Conservation (phyloP, 2,113 vertebrate genomes). For the Charadrius vociferus region DNA sequence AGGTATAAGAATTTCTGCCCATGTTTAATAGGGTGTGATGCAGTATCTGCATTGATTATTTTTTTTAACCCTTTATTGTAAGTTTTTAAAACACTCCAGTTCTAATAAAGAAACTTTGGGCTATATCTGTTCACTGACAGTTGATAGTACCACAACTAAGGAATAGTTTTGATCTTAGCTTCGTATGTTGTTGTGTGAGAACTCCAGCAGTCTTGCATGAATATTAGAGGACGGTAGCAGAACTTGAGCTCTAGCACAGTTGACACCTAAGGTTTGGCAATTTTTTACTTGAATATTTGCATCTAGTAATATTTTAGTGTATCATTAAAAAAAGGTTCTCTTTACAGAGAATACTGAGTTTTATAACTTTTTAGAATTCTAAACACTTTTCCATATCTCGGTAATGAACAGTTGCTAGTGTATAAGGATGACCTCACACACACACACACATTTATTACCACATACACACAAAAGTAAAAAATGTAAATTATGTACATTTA, state of each 20-base stretch:
- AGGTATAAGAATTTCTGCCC: not conserved
- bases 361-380: not conserved
- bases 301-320: constrained; percentile 13
- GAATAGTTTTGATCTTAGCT: constrained; percentile 32
- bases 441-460: not conserved
- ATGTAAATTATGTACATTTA: not conserved
- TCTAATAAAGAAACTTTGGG: not conserved
- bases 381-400: not conserved
- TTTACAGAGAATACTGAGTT: not conserved
- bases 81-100: not conserved
- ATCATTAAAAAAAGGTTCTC: not conserved
- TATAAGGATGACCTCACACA: not conserved
- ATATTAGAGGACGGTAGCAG: not conserved
- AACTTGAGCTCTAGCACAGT: constrained; percentile 21
- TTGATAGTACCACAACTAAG: not conserved
- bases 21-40: constrained; percentile 1
- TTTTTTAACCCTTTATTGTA: constrained; percentile 67
- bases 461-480: not conserved
- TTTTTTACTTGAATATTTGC: constrained; percentile 30
- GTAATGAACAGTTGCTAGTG: not conserved
- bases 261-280: not conserved
- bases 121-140: not conserved
- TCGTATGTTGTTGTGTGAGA: not conserved
- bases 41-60: not conserved
- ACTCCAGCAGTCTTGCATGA: not conserved